Evolutionary conservation across 2,888 invertebrate species (phyloP), one percentile per base, ranked within the genome.

Genomic region (Macrophya alboannulata): DNA sequence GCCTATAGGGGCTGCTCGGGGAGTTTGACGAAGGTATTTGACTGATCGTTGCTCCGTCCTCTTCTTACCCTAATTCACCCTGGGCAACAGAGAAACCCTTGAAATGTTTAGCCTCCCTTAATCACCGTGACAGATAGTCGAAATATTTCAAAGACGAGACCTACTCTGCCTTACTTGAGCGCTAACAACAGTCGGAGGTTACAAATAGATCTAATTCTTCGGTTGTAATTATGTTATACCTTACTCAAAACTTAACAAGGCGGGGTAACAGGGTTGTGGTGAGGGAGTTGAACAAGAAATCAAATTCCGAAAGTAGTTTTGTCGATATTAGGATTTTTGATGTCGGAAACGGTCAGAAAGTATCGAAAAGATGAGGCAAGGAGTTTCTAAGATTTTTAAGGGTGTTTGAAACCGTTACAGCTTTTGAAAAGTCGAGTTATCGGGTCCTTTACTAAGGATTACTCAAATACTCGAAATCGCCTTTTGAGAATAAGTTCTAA

Each of bases 41-140:
- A 81, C 81, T 81, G 81, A 81, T 81, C 59, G 77, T 51, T 77
- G 15, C 76, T 17, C 17, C 72, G 21, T 72, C 74, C 51, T 43
- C 81, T 81, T 21, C 81, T 81, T 45, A 62, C 43, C 43, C 81
- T 43, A 81, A 43, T 62, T 81, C 31, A 81, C 51, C 81, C 40
- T 81, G 31, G 15, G 37, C n/a, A n/a, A 31, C 5, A 62, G 81
- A 81, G 81, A 59, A 81, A 12, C 81, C 62, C 43, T 62, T 21
- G 40, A 43, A 81, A 59, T 81, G 81, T 81, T 81, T 81, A 81
- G 40, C 21, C 81, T 59, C 43, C 81, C 81, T 40, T 62, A 81
- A 81, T 59, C 81, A 81, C 10, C 43, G 15, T 51, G 59, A 81
- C 81, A 43, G 81, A 62, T 81, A 62, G 59, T 81, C 40, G 62